phyloP scores from a whole-genome alignment of 1,140 invertebrate species.

The Hestina assimilis region DNA sequence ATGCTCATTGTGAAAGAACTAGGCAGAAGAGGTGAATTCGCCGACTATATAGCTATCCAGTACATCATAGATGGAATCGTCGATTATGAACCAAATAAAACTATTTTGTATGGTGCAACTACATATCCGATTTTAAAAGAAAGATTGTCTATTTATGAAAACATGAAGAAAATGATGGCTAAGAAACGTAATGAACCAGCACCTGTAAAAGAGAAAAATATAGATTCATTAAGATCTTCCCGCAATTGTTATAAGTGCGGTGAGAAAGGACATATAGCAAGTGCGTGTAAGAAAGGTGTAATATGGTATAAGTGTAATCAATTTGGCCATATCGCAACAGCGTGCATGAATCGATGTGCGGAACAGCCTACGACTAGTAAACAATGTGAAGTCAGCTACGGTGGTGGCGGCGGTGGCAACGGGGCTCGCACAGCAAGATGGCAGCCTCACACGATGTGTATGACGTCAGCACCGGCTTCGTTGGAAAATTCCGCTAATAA shows the following conservation, averaged over 20 bases:
- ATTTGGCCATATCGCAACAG: not conserved
- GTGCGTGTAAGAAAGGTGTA: not conserved
- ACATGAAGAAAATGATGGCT: conserved; percentile 1
- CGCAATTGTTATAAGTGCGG: conserved; percentile 2
- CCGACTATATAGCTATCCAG: not conserved
- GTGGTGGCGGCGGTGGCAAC: not conserved
- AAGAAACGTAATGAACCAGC: not conserved
- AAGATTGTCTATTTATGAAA: conserved; percentile 1
- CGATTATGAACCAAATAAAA: not conserved
- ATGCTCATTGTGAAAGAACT: no score
- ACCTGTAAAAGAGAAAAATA: conserved; percentile 1
- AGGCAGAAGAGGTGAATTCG: no score
- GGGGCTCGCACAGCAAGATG: conserved; percentile 3
- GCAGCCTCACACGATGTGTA: conserved; percentile 1
- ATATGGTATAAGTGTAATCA: conserved; percentile 3
- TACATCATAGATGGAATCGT: not conserved
- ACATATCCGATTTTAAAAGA: conserved; percentile 1
- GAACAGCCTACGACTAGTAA: not conserved
- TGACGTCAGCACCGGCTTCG: not conserved
- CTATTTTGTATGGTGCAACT: conserved; percentile 1
- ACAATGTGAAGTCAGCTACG: not conserved
- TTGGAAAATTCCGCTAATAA: not conserved
- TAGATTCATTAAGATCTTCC: not conserved
- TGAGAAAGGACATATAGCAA: not conserved
- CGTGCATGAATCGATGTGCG: not conserved